These are phyloP conservation scores for Stigmatopora argus DNA, from an alignment of 2,113 vertebrate species.

Conservation along the genomic window DNA sequence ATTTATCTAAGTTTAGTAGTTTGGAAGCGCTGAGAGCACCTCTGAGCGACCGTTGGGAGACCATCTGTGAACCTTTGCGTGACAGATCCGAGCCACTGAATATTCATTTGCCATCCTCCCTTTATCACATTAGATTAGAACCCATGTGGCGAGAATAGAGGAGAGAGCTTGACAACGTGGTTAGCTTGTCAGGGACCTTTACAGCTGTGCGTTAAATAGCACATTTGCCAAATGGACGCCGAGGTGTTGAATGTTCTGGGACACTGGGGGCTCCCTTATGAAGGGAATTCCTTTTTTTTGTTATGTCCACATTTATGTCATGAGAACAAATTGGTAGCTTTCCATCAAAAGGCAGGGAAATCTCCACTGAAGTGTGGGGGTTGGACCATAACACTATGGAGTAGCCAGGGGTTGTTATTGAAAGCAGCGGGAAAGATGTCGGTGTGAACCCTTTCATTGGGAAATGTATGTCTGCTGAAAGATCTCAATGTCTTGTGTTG, in stretches of 20 bases:
- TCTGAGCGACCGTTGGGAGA: slow-evolving; percentile 59
- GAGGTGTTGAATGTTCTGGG: slow-evolving; percentile 13
- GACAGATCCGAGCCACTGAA: slow-evolving; percentile 64
- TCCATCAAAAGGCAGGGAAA: not conserved
- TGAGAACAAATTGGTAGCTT: not conserved
- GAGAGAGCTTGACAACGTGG: slow-evolving; percentile 59
- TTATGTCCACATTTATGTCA: not conserved
- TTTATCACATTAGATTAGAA: slow-evolving; percentile 72
- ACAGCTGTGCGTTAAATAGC: slow-evolving; percentile 63
- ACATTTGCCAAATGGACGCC: slow-evolving; percentile 47
- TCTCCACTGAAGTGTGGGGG: no score
- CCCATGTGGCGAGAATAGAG: slow-evolving; percentile 59
- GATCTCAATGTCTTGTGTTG: not conserved
- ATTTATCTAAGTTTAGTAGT: slow-evolving; percentile 36
- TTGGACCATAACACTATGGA: not conserved
- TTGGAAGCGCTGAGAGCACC: slow-evolving; percentile 44
- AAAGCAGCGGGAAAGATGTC: not conserved
- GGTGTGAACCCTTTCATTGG: not conserved
- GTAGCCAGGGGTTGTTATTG: not conserved
- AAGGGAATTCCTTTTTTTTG: not conserved
- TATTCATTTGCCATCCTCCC: slow-evolving; percentile 67
- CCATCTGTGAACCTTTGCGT: slow-evolving; percentile 69
- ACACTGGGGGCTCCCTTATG: not conserved
- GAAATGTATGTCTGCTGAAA: not conserved
- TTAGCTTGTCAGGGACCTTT: slow-evolving; percentile 60